phyloP scores from a whole-genome alignment of 2,888 invertebrate genomes.

The Craniophora ligustri region DNA sequence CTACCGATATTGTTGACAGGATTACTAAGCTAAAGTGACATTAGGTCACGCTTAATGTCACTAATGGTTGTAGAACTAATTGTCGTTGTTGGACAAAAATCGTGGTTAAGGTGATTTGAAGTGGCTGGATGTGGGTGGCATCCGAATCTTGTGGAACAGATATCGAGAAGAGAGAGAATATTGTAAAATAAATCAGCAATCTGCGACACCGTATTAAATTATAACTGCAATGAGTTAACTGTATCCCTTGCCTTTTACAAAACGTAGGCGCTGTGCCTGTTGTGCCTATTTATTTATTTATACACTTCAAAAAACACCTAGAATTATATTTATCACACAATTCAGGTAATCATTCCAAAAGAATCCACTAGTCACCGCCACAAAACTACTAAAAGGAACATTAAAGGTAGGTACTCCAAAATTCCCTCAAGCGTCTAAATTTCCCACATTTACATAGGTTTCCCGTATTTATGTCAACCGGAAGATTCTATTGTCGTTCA shows the following conservation, averaged over 20 bases:
- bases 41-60: too few species aligned
- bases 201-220: background rate
- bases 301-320: too few species aligned
- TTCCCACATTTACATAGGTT: conserved; percentile 52
- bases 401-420: conserved; percentile 22
- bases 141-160: too few species aligned
- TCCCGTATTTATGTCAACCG: conserved; percentile 52
- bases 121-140: too few species aligned
- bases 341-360: conserved; percentile 4
- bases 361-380: conserved; percentile 3
- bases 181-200: too few species aligned
- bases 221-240: conserved; percentile 1
- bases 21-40: too few species aligned
- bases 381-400: conserved; percentile 25
- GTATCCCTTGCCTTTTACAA: conserved; percentile 2
- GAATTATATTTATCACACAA: background rate
- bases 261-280: conserved; percentile 19
- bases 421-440: conserved; percentile 44
- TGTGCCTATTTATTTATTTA: too few species aligned
- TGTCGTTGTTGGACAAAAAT: too few species aligned
- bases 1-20: too few species aligned
- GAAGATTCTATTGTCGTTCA: conserved; percentile 55
- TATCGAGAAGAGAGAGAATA: too few species aligned
- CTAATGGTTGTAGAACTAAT: too few species aligned
- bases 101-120: too few species aligned